Conservation (phyloP, 1,140 invertebrate species). For the Drosophila tropicalis region DNA sequence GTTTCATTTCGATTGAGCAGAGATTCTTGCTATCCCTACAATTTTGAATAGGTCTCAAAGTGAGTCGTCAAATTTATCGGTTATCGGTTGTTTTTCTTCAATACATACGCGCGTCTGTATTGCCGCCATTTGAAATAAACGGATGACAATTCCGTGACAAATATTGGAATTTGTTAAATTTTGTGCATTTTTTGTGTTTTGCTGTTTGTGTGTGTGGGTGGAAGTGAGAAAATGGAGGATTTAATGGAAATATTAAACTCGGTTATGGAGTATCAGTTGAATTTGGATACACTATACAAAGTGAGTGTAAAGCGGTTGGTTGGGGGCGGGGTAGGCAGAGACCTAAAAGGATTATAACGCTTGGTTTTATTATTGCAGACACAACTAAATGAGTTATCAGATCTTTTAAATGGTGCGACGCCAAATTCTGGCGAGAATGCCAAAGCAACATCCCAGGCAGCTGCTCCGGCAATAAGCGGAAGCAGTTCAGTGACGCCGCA, state of each 20-base stretch:
- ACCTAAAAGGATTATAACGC: constrained; percentile 19
- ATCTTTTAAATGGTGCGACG: constrained; percentile 50
- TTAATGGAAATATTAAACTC: constrained; percentile 47
- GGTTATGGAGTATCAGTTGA: constrained; percentile 26
- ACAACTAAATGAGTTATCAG: constrained; percentile 59
- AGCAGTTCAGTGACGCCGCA: constrained; percentile 59
- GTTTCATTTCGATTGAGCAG: too few relatives aligned
- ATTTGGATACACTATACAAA: constrained; percentile 45
- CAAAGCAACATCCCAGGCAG: constrained; percentile 12
- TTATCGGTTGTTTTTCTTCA: neutral
- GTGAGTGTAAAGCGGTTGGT: constrained; percentile 26
- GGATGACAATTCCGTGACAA: constrained; percentile 15
- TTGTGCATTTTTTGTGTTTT: neutral
- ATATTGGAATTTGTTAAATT: constrained; percentile 17
- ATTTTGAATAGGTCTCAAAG: neutral
- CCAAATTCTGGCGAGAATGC: neutral
- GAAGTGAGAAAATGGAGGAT: constrained; percentile 64
- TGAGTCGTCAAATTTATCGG: neutral
- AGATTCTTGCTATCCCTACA: neutral
- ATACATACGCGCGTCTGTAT: constrained; percentile 47
- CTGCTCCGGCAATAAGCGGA: constrained; percentile 10
- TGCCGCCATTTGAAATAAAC: constrained; percentile 76
- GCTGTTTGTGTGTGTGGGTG: constrained; percentile 1
- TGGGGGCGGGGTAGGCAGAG: neutral
- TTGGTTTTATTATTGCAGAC: constrained; percentile 33